Base-by-base conservation (phyloP, 2,113 vertebrate genomes). In the Raja brachyura region DNA sequence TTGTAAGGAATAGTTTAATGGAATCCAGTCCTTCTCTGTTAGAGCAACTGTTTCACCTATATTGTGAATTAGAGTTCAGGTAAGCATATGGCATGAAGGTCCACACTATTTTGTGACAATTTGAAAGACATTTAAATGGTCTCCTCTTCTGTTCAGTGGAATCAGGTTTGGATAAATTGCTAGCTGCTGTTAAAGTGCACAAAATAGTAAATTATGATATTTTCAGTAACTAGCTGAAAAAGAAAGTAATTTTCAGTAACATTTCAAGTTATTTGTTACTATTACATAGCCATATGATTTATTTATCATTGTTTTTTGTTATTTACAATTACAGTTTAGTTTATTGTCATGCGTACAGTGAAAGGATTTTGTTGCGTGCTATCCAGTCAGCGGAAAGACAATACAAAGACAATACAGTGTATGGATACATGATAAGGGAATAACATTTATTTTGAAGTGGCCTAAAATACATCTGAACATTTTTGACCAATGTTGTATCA, bases 91-190 rank as follows among this genome's bases (percentile, higher is more conserved):
- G 39, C 39, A 48, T 48, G 39, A 48, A 48, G 39, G 39, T 48
- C 39, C 3, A 48, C 39, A 48, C 39, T 48, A 48, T 90, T 59
- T 66, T 56, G 63, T 66, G 61, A 90, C 86, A 68, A 66, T 70
- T 68, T 70, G 66, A 90, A 92, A 92, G 73, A 92, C 73, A 92
- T 92, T 28, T 54, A 74, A 88, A 61, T n/a, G 28, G 59, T 31
- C 68, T 73, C 66, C 4, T 73, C 2, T 74, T 92, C 33, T n/a
- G 68, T 54, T 73, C 90, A 28, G 33, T 74, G 68, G 90, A 70
- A 70, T 90, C 68, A 70, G 66, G 88, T 8, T 0, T 33, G 88
- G 5, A 18, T 63, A 90, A 70, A 90, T 90, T 68, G 66, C 54
- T 11, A 70, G 39, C 39, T 39, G 66, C 66, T 68, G 88, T 31